phyloP scores from a whole-genome alignment of 2,113 vertebrate genomes.

The Mellivora capensis region DNA sequence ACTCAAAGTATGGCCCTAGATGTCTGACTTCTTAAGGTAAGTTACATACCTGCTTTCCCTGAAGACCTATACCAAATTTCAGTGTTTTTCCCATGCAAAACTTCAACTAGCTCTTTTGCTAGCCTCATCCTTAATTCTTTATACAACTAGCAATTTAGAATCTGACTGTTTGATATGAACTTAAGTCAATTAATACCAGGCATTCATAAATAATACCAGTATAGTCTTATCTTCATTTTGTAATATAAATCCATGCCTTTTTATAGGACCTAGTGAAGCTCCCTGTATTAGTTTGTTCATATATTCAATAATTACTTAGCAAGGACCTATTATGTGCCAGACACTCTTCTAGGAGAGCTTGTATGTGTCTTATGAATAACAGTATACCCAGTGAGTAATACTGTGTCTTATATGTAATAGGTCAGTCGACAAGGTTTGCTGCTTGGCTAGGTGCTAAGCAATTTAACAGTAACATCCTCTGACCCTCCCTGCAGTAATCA shows the following conservation, averaged over 20 bases:
- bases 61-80: neutral
- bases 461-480: neutral
- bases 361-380: neutral
- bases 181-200: neutral
- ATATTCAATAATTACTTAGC: conserved; percentile 31
- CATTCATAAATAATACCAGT: neutral
- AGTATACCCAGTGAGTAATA: neutral
- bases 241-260: neutral
- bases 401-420: neutral
- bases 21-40: neutral
- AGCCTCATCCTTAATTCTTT: neutral
- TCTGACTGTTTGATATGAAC: neutral
- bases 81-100: neutral
- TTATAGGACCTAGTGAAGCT: neutral
- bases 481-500: neutral
- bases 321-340: neutral
- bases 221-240: conserved; percentile 6
- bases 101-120: neutral
- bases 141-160: neutral
- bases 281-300: neutral
- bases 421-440: neutral
- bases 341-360: neutral
- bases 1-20: neutral
- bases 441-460: neutral
- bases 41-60: neutral